These are phyloP conservation scores for Odiellus spinosus DNA, from an alignment of 2,888 invertebrate genomes.

Conservation along the genomic window DNA sequence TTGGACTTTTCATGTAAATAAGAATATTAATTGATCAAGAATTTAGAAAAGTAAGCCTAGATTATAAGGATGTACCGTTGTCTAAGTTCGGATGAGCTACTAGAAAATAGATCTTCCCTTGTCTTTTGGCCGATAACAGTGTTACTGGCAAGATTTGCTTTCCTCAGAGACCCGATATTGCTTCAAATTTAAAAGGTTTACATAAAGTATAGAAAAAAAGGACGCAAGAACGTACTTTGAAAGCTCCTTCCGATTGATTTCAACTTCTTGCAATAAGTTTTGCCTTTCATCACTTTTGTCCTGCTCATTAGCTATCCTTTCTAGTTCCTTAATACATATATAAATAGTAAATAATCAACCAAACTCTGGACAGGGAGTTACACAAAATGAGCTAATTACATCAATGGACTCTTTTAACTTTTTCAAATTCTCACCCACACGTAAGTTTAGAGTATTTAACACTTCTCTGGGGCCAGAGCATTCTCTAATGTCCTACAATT, in stretches of 20 bases:
- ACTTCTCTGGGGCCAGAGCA: slow-evolving; percentile 12
- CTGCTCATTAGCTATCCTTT: slow-evolving; percentile 10
- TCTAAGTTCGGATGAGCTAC: background rate
- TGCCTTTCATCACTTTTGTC: slow-evolving; percentile 11
- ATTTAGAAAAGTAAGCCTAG: too few species aligned
- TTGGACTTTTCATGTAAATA: background rate
- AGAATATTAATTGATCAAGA: background rate
- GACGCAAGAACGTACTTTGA: background rate
- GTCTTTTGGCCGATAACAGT: slow-evolving; percentile 12
- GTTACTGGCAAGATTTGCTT: slow-evolving; percentile 15
- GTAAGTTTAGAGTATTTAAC: slow-evolving; percentile 14
- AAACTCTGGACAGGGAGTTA: background rate
- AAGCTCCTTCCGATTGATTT: slow-evolving; percentile 12
- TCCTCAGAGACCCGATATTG: slow-evolving; percentile 6
- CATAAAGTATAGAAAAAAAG: background rate
- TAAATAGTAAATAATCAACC: background rate
- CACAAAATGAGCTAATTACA: slow-evolving; percentile 4
- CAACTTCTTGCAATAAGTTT: slow-evolving; percentile 10
- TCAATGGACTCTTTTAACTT: slow-evolving; percentile 13
- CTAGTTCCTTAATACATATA: slow-evolving; percentile 8
- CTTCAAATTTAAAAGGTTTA: too few species aligned
- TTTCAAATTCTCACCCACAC: slow-evolving; percentile 13
- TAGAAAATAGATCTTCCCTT: slow-evolving; percentile 14
- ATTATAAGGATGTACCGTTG: too few species aligned
- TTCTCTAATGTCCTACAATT: slow-evolving; percentile 17